These are phyloP conservation scores for Drosophila paramelanica DNA, from an alignment of 2,888 invertebrate species.

Conservation along the genomic window DNA sequence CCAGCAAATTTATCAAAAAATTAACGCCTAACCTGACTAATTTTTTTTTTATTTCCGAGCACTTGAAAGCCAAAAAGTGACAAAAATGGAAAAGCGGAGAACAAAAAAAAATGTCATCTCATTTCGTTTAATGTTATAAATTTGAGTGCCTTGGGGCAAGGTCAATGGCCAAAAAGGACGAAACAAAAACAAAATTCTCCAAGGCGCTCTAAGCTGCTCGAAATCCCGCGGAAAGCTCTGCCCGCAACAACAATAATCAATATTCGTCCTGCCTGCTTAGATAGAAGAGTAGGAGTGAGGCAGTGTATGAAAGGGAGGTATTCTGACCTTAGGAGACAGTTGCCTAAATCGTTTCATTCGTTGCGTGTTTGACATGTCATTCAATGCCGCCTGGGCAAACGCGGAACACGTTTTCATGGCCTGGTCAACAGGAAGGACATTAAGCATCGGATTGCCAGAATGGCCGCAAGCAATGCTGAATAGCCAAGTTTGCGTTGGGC, in stretches of 20 bases:
- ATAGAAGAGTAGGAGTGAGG: background rate
- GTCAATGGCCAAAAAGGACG: constrained; percentile 59
- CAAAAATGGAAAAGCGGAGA: constrained; percentile 13
- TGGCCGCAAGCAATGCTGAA: constrained; percentile 33
- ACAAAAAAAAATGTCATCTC: constrained; percentile 48
- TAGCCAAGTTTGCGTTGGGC: constrained; percentile 28
- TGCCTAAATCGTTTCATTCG: constrained; percentile 52
- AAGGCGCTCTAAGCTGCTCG: constrained; percentile 46
- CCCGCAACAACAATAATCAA: constrained; percentile 70
- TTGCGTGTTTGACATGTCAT: constrained; percentile 77
- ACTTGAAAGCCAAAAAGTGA: constrained; percentile 27
- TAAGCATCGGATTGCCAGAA: constrained; percentile 49
- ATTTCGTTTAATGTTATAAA: constrained; percentile 57
- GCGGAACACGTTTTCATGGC: constrained; percentile 44
- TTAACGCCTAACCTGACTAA: constrained; percentile 49
- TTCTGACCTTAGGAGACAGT: constrained; percentile 7
- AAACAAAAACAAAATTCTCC: constrained; percentile 26
- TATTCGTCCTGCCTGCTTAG: constrained; percentile 39
- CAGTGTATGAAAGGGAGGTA: background rate
- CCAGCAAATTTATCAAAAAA: constrained; percentile 55
- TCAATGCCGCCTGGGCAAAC: constrained; percentile 59
- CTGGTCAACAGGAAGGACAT: constrained; percentile 77
- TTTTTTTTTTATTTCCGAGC: background rate
- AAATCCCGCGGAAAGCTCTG: constrained; percentile 69
- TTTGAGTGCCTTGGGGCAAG: constrained; percentile 36